phyloP scores from a whole-genome alignment of 2,888 invertebrate species.

The Pandemis corylana region DNA sequence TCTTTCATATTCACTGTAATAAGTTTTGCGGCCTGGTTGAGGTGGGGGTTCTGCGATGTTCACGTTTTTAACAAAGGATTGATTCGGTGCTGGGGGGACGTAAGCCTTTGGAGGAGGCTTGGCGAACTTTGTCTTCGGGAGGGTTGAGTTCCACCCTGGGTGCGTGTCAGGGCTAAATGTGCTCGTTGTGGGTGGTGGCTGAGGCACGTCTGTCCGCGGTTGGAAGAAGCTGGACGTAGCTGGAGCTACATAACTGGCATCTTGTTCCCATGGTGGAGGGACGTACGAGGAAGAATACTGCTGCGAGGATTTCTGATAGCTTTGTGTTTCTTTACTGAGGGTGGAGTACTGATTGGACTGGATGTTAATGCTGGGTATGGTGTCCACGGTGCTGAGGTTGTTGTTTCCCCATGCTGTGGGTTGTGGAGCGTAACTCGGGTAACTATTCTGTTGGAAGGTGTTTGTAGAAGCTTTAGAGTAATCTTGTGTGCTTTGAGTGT shows the following conservation, averaged over 20 bases:
- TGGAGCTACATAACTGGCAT: slow-evolving; percentile 65
- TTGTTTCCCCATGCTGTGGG: slow-evolving; percentile 65
- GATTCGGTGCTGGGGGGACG: slow-evolving; percentile 79
- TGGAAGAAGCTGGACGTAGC: slow-evolving; percentile 66
- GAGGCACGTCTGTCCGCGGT: slow-evolving; percentile 39
- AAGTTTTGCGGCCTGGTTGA: slow-evolving; percentile 75
- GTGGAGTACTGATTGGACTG: slow-evolving; percentile 66
- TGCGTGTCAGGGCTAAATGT: slow-evolving; percentile 55
- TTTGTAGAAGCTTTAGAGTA: slow-evolving; percentile 56
- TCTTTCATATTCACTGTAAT: slow-evolving; percentile 80
- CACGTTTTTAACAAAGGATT: slow-evolving; percentile 74
- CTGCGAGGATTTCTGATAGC: slow-evolving; percentile 66
- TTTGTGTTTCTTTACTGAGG: slow-evolving; percentile 62
- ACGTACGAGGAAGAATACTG: slow-evolving; percentile 75
- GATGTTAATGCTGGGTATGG: slow-evolving; percentile 50
- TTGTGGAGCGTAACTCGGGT: slow-evolving; percentile 66
- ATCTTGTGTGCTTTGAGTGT: slow-evolving; percentile 62
- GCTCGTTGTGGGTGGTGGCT: slow-evolving; percentile 55
- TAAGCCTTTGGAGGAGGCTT: slow-evolving; percentile 74
- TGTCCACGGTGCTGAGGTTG: slow-evolving; percentile 51
- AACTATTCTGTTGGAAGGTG: slow-evolving; percentile 55
- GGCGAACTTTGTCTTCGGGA: slow-evolving; percentile 62
- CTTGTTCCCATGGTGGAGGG: slow-evolving; percentile 81
- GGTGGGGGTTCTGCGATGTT: slow-evolving; percentile 61
- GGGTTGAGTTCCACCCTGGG: slow-evolving; percentile 66